phyloP scores from a whole-genome alignment of 2,797 vertebrate genomes.

The Phataginus tetradactyla region DNA sequence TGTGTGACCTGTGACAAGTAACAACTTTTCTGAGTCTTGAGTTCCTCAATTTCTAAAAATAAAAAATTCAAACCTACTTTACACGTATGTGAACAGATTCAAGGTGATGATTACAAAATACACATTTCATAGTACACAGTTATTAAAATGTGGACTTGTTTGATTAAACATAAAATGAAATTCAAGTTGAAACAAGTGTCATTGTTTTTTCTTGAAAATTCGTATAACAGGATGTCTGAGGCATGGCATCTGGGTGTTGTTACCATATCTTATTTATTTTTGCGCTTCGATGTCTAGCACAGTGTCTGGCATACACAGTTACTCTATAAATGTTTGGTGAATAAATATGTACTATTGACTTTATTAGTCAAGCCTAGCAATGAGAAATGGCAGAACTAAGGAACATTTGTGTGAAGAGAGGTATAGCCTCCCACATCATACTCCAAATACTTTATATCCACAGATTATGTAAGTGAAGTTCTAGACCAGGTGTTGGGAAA shows the following conservation, averaged over 20 bases:
- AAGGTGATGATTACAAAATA: not conserved
- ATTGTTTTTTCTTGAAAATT: not conserved
- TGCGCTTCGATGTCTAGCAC: not conserved
- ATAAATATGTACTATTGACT: not conserved
- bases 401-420: not conserved
- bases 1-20: not conserved
- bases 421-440: not conserved
- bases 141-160: not conserved
- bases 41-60: not conserved
- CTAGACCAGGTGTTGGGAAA: not conserved
- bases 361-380: not conserved
- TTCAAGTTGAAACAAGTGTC: not conserved
- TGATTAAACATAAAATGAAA: not conserved
- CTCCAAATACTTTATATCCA: not conserved
- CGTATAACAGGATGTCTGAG: not conserved
- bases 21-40: not conserved
- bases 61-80: not conserved
- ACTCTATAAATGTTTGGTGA: not conserved
- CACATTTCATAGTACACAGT: accelerated
- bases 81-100: not conserved
- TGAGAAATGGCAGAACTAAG: not conserved
- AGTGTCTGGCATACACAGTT: not conserved
- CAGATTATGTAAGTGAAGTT: not conserved
- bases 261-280: not conserved
- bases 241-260: not conserved